phyloP scores from a whole-genome alignment of 2,113 vertebrate genomes.

The Phalacrocorax carbo region DNA sequence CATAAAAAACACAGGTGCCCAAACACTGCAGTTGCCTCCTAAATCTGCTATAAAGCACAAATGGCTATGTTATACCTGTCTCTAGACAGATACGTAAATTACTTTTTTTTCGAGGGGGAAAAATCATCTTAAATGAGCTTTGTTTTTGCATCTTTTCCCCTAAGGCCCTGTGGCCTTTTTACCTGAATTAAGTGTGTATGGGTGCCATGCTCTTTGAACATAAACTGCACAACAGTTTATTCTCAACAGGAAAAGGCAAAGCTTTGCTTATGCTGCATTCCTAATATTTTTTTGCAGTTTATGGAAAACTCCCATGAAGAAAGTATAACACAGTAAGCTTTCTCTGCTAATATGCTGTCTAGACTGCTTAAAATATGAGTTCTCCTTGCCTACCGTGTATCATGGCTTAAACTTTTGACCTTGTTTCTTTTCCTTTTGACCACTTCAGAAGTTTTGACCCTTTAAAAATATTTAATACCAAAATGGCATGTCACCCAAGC shows the following conservation, averaged over 20 bases:
- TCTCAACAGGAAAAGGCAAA: slow-evolving; percentile 3
- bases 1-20: slow-evolving; percentile 47
- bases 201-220: background rate
- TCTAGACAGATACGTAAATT: background rate
- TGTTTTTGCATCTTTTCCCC: background rate
- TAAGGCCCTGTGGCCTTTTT: background rate
- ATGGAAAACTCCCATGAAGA: slow-evolving; percentile 59
- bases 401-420: slow-evolving; percentile 69
- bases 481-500: slow-evolving; percentile 38
- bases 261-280: slow-evolving; percentile 50
- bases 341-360: slow-evolving; percentile 69
- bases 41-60: slow-evolving; percentile 12
- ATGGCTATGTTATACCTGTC: background rate
- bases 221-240: slow-evolving; percentile 6
- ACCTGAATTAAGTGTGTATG: background rate
- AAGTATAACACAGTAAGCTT: slow-evolving; percentile 40
- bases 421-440: slow-evolving; percentile 56
- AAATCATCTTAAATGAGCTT: background rate
- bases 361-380: slow-evolving; percentile 70
- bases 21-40: background rate
- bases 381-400: slow-evolving; percentile 36
- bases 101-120: background rate
- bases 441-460: slow-evolving; percentile 28
- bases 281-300: slow-evolving; percentile 62
- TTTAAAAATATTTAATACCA: slow-evolving; percentile 28